Evolutionary conservation across 2,888 invertebrate genomes (phyloP).

Genomic region (Synanthedon myopaeformis): DNA sequence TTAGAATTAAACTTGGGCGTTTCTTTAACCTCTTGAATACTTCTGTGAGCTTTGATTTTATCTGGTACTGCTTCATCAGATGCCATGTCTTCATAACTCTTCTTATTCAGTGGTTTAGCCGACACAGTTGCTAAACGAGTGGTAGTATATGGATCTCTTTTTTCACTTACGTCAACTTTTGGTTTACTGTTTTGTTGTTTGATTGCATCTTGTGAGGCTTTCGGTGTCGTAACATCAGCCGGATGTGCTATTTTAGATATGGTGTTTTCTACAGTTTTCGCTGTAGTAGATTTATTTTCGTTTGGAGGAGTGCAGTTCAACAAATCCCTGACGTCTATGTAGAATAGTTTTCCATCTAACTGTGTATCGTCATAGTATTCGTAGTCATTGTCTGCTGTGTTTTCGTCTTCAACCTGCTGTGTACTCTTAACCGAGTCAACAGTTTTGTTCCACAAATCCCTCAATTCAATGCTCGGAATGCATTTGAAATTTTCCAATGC

Average conservation of each 20-base stretch:
- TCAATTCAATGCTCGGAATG: slow-evolving; percentile 30
- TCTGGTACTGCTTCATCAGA: slow-evolving; percentile 57
- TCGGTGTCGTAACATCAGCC: slow-evolving; percentile 4
- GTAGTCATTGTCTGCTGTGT: slow-evolving; percentile 29
- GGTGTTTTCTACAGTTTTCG: slow-evolving; percentile 4
- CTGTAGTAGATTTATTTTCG: background rate
- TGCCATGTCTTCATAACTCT: slow-evolving; percentile 41
- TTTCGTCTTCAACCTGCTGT: slow-evolving; percentile 20
- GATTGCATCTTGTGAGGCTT: slow-evolving; percentile 2
- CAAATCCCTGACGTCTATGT: slow-evolving; percentile 43
- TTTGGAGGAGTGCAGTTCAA: slow-evolving; percentile 29
- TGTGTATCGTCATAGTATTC: slow-evolving; percentile 59
- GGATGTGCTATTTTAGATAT: background rate
- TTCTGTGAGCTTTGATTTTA: slow-evolving; percentile 39
- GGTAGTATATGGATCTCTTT: slow-evolving; percentile 33
- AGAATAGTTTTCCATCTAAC: slow-evolving; percentile 54
- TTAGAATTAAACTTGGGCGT: slow-evolving; percentile 13
- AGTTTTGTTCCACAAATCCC: slow-evolving; percentile 35
- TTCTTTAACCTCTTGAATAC: slow-evolving; percentile 27
- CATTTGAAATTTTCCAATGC: slow-evolving; percentile 53
- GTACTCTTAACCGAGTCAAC: slow-evolving; percentile 29
- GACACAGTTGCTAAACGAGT: slow-evolving; percentile 53
- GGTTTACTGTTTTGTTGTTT: slow-evolving; percentile 5
- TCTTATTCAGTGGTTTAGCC: slow-evolving; percentile 38
- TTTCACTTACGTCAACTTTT: slow-evolving; percentile 2